These are phyloP conservation scores for Lasioglossum figueresi DNA, from an alignment of 2,888 invertebrate species.

Conservation along the genomic window DNA sequence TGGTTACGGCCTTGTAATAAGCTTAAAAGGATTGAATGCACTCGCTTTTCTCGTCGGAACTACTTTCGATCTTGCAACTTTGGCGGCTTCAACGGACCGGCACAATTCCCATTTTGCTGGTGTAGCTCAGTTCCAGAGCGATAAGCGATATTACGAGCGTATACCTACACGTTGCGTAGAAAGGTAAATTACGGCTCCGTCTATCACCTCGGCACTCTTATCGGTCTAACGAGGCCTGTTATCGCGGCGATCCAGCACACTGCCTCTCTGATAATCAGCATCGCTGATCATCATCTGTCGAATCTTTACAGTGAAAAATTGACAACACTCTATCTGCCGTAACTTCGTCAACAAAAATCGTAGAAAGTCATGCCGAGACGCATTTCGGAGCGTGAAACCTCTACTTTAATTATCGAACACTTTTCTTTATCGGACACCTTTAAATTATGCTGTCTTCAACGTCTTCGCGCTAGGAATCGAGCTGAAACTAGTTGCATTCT, in stretches of 20 bases:
- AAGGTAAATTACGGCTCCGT: constrained; percentile 17
- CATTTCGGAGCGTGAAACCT: neutral
- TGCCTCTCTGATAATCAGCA: neutral
- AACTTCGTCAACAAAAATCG: neutral
- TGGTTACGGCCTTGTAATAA: constrained; percentile 63
- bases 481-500: neutral
- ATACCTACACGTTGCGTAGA: neutral
- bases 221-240: neutral
- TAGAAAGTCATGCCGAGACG: neutral
- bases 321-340: neutral
- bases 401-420: neutral
- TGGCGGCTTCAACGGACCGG: constrained; percentile 35
- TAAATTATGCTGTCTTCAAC: neutral
- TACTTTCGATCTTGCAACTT: constrained; percentile 54
- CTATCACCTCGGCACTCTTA: constrained; percentile 11
- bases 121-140: constrained; percentile 11
- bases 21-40: constrained; percentile 64
- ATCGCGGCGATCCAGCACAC: neutral
- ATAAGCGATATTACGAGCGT: constrained; percentile 18
- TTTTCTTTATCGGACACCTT: neutral
- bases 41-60: constrained; percentile 50
- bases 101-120: constrained; percentile 28
- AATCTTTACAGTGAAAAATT: neutral
- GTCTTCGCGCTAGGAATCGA: neutral
- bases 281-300: neutral